These are phyloP conservation scores for Anhinga rufa DNA, from an alignment of 2,113 vertebrate species.

Conservation along the genomic window DNA sequence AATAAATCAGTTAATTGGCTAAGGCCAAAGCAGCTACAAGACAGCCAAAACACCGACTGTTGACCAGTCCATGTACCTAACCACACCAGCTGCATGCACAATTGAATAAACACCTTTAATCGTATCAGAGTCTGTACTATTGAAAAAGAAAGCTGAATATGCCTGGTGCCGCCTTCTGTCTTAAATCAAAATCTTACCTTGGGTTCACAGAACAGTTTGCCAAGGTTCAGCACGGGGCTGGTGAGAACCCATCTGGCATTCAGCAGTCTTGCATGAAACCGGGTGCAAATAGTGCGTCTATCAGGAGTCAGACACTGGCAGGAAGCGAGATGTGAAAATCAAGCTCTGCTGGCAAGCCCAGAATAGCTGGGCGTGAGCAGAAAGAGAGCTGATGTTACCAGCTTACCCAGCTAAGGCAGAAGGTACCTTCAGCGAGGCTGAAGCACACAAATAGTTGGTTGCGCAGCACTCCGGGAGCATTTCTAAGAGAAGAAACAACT, in stretches of 20 bases:
- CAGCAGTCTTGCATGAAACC: neutral
- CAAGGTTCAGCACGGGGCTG: neutral
- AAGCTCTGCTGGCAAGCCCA: neutral
- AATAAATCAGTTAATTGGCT: neutral
- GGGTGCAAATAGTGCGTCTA: neutral
- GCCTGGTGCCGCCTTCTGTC: neutral
- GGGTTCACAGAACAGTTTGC: neutral
- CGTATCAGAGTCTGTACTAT: neutral
- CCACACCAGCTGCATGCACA: neutral
- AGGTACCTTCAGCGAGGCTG: neutral
- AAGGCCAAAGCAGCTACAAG: neutral
- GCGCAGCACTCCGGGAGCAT: neutral
- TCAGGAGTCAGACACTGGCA: neutral
- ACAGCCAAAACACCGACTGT: rapidly evolving
- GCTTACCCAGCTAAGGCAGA: neutral
- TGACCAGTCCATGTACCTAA: neutral
- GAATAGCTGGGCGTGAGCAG: neutral
- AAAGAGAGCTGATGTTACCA: neutral
- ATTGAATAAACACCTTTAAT: neutral
- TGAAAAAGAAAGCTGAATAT: neutral
- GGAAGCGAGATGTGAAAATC: neutral
- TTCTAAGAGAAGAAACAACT: neutral
- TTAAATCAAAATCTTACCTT: neutral
- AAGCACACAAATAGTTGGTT: neutral
- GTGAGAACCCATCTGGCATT: neutral